Evolutionary conservation across 2,113 vertebrate species (phyloP).

Genomic region (Oncorhynchus clarkii): DNA sequence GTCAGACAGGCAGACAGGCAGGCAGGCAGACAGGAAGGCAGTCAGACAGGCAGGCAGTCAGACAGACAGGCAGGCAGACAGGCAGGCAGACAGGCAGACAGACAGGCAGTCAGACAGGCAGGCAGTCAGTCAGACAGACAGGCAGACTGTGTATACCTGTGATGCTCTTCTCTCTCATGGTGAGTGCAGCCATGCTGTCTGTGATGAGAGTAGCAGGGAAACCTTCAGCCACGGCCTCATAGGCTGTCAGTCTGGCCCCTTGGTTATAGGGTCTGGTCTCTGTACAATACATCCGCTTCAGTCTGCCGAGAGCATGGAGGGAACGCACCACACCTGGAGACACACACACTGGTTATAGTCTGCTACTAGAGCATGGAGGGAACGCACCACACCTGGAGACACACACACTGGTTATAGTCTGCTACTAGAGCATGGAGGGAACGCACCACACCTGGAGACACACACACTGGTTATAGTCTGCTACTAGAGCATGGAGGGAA

Average conservation of each 20-base stretch:
- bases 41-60: no score
- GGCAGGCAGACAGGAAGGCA: rapidly evolving
- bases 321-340: constrained; percentile 81
- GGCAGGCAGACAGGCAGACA: rapidly evolving
- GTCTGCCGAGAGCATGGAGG: constrained; percentile 75
- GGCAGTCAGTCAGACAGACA: not conserved
- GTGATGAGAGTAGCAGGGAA: constrained; percentile 85
- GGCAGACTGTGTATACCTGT: constrained; percentile 66
- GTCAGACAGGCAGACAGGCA: no score
- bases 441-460: no score
- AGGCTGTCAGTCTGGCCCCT: constrained; percentile 84
- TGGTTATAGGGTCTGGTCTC: constrained; percentile 91
- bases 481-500: no score
- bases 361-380: constrained; percentile 29
- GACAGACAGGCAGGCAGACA: no score
- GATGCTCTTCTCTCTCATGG: constrained; percentile 81
- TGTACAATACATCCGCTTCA: constrained; percentile 84
- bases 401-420: constrained; percentile 81
- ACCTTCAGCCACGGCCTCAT: constrained; percentile 81
- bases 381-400: no score
- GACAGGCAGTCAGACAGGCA: rapidly evolving
- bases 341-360: not conserved
- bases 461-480: constrained; percentile 80
- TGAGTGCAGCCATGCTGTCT: constrained; percentile 84
- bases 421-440: constrained; percentile 59